Conservation (phyloP, 2,113 vertebrate species). For the Etheostoma spectabile region DNA sequence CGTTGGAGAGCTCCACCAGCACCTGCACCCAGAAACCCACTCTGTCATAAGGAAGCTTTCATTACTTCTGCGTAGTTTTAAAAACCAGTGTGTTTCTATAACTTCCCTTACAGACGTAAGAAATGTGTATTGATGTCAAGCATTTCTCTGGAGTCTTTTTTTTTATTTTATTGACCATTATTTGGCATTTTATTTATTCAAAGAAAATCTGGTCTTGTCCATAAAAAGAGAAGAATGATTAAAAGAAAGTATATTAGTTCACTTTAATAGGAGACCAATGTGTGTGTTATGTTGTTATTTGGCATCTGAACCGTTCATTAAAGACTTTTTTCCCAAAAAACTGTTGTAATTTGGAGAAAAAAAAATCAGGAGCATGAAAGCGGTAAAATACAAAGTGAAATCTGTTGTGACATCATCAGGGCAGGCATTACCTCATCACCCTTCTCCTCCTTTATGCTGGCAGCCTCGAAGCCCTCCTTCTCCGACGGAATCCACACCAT, state of each 20-base stretch:
- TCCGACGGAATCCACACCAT: conserved; percentile 97
- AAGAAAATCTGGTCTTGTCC: neutral
- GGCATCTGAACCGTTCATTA: neutral
- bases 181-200: neutral
- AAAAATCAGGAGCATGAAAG: neutral
- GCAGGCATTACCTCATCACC: conserved; percentile 86
- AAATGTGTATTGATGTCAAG: neutral
- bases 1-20: conserved; percentile 91
- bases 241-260: neutral
- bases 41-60: neutral
- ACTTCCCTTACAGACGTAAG: too few relatives aligned
- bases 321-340: too few relatives aligned
- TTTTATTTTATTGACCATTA: neutral
- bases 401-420: neutral
- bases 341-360: too few relatives aligned
- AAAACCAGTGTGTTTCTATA: neutral
- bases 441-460: conserved; percentile 95
- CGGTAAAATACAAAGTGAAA: neutral
- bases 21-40: conserved; percentile 70
- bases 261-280: neutral
- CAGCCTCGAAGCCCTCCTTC: conserved; percentile 93
- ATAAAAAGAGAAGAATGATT: neutral
- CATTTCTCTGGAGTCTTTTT: neutral
- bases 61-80: neutral
- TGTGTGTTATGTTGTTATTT: neutral